Evolutionary conservation across 2,888 invertebrate genomes (phyloP).

Genomic region (Hypomecis atomaria): DNA sequence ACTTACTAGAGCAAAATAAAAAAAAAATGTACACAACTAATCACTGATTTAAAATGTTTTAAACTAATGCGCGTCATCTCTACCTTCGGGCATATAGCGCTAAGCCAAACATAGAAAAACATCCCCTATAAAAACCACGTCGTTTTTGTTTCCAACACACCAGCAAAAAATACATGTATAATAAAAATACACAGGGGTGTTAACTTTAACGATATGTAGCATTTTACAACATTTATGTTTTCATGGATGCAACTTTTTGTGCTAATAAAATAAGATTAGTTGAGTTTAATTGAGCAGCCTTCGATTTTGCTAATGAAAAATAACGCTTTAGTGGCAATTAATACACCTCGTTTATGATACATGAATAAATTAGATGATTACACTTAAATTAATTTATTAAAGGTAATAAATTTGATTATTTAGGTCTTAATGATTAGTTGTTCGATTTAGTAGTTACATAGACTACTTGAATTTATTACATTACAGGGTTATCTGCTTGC

Average conservation of each 20-base stretch:
- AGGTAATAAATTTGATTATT: neutral
- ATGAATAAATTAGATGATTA: neutral
- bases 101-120: constrained; percentile 78
- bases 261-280: constrained; percentile 22
- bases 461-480: too few relatives aligned
- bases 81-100: constrained; percentile 51
- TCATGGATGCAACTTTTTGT: constrained; percentile 44
- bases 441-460: too few relatives aligned
- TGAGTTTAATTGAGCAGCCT: constrained; percentile 4
- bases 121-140: constrained; percentile 68
- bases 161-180: constrained; percentile 53
- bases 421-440: too few relatives aligned
- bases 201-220: constrained; percentile 66
- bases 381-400: constrained; percentile 1
- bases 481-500: too few relatives aligned
- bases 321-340: constrained; percentile 8
- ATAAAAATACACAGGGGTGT: constrained; percentile 58
- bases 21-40: too few relatives aligned
- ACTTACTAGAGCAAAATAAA: too few relatives aligned
- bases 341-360: constrained; percentile 7
- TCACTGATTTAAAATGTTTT: constrained; percentile 31
- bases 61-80: constrained; percentile 47
- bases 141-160: constrained; percentile 67
- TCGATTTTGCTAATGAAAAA: constrained; percentile 22
- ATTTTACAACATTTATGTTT: constrained; percentile 56